Percentiles rank a stretch among this genome's conserved stretches.
Evolutionary conservation across 2,797 vertebrate genomes (phyloP).

Genomic region (Allobates femoralis): DNA sequence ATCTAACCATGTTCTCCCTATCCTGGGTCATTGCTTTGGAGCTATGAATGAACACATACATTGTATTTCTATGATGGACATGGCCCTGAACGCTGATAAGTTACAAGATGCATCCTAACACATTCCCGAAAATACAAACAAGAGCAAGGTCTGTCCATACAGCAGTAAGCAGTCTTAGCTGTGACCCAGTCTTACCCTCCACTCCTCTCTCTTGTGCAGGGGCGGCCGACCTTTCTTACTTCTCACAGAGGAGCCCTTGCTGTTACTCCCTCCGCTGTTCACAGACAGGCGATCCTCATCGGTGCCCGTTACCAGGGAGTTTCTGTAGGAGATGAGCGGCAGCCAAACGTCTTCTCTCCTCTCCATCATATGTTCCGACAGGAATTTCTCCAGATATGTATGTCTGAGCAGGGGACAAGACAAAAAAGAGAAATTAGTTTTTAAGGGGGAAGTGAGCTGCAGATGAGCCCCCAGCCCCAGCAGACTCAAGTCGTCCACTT

Average conservation of each 20-base stretch:
- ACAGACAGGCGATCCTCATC: slow-evolving; percentile 96
- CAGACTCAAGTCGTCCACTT: too few relatives aligned
- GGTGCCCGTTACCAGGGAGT: slow-evolving; percentile 94
- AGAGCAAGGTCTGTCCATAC: too few relatives aligned
- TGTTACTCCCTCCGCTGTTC: slow-evolving; percentile 90
- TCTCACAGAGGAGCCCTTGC: slow-evolving; percentile 92
- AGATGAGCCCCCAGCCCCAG: too few relatives aligned
- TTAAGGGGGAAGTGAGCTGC: background rate
- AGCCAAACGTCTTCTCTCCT: slow-evolving; percentile 98
- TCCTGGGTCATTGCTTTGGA: too few relatives aligned
- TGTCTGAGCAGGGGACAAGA: slow-evolving; percentile 77
- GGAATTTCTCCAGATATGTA: slow-evolving; percentile 97
- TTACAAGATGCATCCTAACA: too few relatives aligned
- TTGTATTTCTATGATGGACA: too few relatives aligned
- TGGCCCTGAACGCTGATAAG: too few relatives aligned
- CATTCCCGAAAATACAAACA: too few relatives aligned
- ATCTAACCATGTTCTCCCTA: too few relatives aligned
- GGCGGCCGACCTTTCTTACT: slow-evolving; percentile 97
- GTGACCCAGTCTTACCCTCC: slow-evolving; percentile 72
- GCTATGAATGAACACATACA: too few relatives aligned
- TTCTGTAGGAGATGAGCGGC: slow-evolving; percentile 96
- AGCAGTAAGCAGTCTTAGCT: too few relatives aligned
- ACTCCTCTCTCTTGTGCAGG: slow-evolving; percentile 88
- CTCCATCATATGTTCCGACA: slow-evolving; percentile 98
- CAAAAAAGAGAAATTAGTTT: background rate